Percentiles rank a stretch among this genome's conserved stretches.
Conservation (phyloP, 2,113 vertebrate species). For the Gallinago media region DNA sequence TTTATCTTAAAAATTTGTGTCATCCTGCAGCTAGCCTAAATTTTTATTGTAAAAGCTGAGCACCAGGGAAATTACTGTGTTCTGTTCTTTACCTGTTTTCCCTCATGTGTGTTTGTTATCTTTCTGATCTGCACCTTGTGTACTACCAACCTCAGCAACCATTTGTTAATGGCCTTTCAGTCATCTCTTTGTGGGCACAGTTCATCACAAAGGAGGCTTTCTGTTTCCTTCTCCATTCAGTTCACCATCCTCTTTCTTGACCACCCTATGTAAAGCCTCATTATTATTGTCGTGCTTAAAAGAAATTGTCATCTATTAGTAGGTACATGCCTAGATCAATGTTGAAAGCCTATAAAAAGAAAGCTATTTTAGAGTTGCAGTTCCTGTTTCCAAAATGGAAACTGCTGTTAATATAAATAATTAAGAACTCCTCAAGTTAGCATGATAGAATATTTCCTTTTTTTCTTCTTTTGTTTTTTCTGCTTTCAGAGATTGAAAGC, state of each 20-base stretch:
- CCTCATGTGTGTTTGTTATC: neutral
- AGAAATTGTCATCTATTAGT: neutral
- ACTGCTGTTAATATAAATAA: neutral
- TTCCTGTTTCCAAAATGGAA: neutral
- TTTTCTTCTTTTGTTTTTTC: neutral
- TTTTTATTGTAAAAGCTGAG: neutral
- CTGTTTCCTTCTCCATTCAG: neutral
- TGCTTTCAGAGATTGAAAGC: conserved; percentile 89
- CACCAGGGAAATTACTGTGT: neutral
- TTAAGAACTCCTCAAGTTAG: neutral
- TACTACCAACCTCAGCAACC: neutral
- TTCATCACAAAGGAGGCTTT: neutral
- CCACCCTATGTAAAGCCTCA: neutral
- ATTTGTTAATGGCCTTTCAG: neutral
- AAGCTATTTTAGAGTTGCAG: neutral
- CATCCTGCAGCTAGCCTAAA: neutral
- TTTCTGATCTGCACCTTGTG: neutral
- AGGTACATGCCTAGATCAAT: neutral
- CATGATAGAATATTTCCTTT: neutral
- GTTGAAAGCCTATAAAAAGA: neutral
- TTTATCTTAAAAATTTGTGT: neutral
- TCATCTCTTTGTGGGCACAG: neutral
- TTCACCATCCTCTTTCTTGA: neutral
- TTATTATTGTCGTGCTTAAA: neutral
- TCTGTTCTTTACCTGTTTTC: neutral